phyloP scores from a whole-genome alignment of 2,113 vertebrate species.

The Platichthys flesus region DNA sequence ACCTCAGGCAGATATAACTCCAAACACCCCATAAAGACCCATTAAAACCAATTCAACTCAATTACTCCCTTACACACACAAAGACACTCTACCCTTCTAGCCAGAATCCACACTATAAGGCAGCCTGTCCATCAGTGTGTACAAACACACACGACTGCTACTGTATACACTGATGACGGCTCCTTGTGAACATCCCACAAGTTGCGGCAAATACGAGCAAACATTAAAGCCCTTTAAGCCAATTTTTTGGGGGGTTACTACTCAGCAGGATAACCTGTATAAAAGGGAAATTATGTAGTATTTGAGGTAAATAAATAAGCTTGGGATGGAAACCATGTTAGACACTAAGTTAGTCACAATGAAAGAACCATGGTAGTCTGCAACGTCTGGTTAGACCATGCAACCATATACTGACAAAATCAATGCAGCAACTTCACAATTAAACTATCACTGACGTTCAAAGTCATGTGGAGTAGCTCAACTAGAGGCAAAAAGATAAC shows the following conservation, averaged over 20 bases:
- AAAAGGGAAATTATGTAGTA: conserved; percentile 23
- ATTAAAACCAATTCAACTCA: conserved; percentile 78
- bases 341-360: neutral
- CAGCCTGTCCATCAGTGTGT: neutral
- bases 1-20: conserved; percentile 79
- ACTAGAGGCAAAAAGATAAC: too few relatives aligned
- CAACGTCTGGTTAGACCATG: neutral
- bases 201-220: conserved; percentile 27
- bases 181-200: conserved; percentile 36
- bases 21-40: conserved; percentile 74
- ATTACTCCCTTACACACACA: conserved; percentile 59
- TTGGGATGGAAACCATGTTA: conserved; percentile 10
- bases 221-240: conserved; percentile 21
- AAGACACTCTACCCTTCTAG: conserved; percentile 50
- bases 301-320: conserved; percentile 18
- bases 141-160: conserved; percentile 21
- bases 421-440: too few relatives aligned
- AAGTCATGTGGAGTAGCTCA: too few relatives aligned
- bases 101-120: conserved; percentile 16
- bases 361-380: neutral
- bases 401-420: too few relatives aligned
- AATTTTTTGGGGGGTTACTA: conserved; percentile 9
- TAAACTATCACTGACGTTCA: too few relatives aligned
- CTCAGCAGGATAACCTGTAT: conserved; percentile 26
- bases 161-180: conserved; percentile 41